Base-by-base conservation (phyloP, 2,797 vertebrate species). In the Eutrigla gurnardus region DNA sequence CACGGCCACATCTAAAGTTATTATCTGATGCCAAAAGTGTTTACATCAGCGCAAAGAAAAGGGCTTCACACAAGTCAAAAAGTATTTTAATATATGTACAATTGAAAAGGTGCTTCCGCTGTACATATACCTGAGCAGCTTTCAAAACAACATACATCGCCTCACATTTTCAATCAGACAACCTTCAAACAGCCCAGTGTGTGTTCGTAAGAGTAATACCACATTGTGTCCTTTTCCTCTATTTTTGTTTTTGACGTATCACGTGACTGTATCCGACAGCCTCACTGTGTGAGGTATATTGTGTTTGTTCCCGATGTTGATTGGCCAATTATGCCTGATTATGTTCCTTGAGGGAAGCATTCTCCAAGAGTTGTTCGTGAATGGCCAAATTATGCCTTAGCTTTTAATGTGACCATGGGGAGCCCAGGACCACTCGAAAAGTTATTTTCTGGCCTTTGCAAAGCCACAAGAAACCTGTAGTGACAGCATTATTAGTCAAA, bases 241-340 rank as follows among this genome's bases (percentile, higher is more conserved):
- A 65, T 76, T 85, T 83, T 75, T 70, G 52, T 73, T 63, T 63
- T 86, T 77, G 25, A 74, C 67, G 71, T 75, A 75, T 77, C 72
- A 45, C 32, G 18, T 49, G 68, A 68, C 71, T 75, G 62, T 78
- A 58, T 82, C 73, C 78, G 75, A 70, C 82, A 77, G 80, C 70
- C 66, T 81, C 88, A 73, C 88, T 37, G 85, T 89, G 89, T 91
- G 91, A 84, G 88, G 89, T 89, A 88, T 85, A 83, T 79, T 40
- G 65, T 90, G 88, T 91, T 91, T 91, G 88, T 88, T 91, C 86
- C 76, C 82, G 64, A 53, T 89, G 88, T 72, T 92, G 92, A 94
- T 92, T 92, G 91, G 88, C 83, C 89, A 91, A 94, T 94, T 94
- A 92, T 79, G 82, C 46, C 84, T 93, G 92, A 93, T 93, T 94